Evolutionary conservation across 2,888 invertebrate species (phyloP).

Genomic region (Tribolium freemani): DNA sequence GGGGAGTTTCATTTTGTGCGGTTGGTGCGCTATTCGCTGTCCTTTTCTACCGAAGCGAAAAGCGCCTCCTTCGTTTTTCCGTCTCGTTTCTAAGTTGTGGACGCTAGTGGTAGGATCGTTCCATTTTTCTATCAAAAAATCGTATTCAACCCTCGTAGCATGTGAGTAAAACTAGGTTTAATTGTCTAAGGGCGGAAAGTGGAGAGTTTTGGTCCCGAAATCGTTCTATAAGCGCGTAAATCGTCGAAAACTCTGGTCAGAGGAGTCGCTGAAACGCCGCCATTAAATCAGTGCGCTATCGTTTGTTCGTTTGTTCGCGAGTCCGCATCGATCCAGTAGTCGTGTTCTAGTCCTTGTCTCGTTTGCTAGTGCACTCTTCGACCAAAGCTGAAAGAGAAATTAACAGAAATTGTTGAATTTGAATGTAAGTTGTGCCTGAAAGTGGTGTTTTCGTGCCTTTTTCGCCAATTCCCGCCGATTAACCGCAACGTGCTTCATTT

Average conservation of each 20-base stretch:
- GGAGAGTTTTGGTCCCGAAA: neutral
- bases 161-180: slow-evolving; percentile 25
- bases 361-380: slow-evolving; percentile 56
- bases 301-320: slow-evolving; percentile 59
- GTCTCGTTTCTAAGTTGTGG: slow-evolving; percentile 34
- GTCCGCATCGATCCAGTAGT: slow-evolving; percentile 66
- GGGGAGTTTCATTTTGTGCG: no score
- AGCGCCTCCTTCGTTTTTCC: slow-evolving; percentile 20
- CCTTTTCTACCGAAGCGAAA: slow-evolving; percentile 5
- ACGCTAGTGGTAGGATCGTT: slow-evolving; percentile 33
- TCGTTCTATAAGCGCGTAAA: neutral
- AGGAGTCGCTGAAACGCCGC: slow-evolving; percentile 48
- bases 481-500: slow-evolving; percentile 37
- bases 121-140: slow-evolving; percentile 30
- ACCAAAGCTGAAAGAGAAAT: slow-evolving; percentile 61
- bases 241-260: neutral
- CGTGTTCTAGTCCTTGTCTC: slow-evolving; percentile 66
- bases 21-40: neutral
- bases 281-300: slow-evolving; percentile 64
- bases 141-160: slow-evolving; percentile 27
- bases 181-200: neutral
- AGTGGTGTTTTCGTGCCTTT: slow-evolving; percentile 44
- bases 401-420: slow-evolving; percentile 60
- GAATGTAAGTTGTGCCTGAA: slow-evolving; percentile 61
- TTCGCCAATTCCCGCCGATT: slow-evolving; percentile 25